These are phyloP conservation scores for Peucedramus taeniatus DNA, from an alignment of 2,113 vertebrate genomes.

Conservation along the genomic window DNA sequence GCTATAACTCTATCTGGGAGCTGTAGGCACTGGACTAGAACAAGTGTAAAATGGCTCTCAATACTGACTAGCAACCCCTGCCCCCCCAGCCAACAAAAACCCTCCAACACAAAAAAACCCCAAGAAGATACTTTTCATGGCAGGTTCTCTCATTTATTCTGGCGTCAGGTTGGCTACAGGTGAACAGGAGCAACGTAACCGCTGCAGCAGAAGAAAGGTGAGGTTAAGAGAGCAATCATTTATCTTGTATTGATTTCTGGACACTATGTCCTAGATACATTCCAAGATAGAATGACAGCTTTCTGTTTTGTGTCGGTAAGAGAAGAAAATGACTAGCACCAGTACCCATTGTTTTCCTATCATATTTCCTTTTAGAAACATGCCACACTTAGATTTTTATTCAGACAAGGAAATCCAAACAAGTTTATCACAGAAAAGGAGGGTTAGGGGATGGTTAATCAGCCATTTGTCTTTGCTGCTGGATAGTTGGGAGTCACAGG, in stretches of 20 bases:
- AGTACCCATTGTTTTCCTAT: conserved; percentile 64
- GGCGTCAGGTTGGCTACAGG: conserved; percentile 82
- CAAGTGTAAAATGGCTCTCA: conserved; percentile 51
- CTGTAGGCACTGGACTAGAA: conserved; percentile 70
- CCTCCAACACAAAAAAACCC: not conserved
- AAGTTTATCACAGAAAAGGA: conserved; percentile 70
- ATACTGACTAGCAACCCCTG: conserved; percentile 18
- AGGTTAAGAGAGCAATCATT: conserved; percentile 75
- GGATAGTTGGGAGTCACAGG: conserved; percentile 65
- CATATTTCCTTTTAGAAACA: conserved; percentile 74
- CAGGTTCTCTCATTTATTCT: conserved; percentile 70
- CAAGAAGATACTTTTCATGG: conserved; percentile 64
- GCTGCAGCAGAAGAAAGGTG: conserved; percentile 64
- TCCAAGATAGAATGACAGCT: conserved; percentile 73
- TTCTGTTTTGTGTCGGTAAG: conserved; percentile 60
- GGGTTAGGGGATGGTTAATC: conserved; percentile 66
- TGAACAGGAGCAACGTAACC: conserved; percentile 61
- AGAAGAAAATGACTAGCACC: conserved; percentile 57
- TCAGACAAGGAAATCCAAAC: conserved; percentile 71
- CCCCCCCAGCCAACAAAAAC: not conserved
- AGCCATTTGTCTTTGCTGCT: conserved; percentile 71
- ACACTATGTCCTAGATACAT: conserved; percentile 75
- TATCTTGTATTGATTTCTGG: conserved; percentile 83
- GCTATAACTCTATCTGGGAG: conserved; percentile 74
- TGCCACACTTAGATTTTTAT: conserved; percentile 58